Conservation (phyloP, 2,113 vertebrate species). For the Dipodomys stephensi region DNA sequence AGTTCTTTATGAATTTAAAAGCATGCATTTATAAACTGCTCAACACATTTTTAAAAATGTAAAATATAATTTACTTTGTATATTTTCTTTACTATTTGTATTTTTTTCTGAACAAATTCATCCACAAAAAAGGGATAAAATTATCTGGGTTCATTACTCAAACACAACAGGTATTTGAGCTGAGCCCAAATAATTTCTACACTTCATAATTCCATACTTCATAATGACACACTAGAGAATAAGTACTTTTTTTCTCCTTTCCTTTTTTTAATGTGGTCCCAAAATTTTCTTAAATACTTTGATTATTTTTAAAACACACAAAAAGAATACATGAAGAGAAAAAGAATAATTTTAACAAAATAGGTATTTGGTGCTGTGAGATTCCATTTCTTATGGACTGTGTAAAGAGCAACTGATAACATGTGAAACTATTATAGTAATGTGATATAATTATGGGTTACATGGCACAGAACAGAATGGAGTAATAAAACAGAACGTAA, state of each 20-base stretch:
- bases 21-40: background rate
- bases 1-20: slow-evolving; percentile 13
- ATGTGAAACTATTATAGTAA: background rate
- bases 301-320: slow-evolving; percentile 57
- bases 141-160: too few relatives aligned
- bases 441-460: too few relatives aligned
- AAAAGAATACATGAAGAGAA: background rate
- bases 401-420: background rate
- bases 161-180: background rate
- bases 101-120: background rate
- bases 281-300: slow-evolving; percentile 30
- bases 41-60: too few relatives aligned
- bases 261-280: background rate
- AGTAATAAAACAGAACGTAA: background rate
- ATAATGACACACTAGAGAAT: background rate
- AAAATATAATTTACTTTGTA: background rate
- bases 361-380: slow-evolving; percentile 15
- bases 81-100: background rate
- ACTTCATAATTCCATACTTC: background rate
- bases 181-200: slow-evolving; percentile 19
- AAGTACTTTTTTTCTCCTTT: slow-evolving; percentile 4
- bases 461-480: background rate
- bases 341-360: slow-evolving; percentile 31
- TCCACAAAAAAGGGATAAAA: background rate
- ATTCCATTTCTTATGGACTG: slow-evolving; percentile 6